Percentiles rank a stretch among this genome's conserved stretches.
phyloP scores from a whole-genome alignment of 2,797 vertebrate genomes.

The Chromobotia macracanthus region DNA sequence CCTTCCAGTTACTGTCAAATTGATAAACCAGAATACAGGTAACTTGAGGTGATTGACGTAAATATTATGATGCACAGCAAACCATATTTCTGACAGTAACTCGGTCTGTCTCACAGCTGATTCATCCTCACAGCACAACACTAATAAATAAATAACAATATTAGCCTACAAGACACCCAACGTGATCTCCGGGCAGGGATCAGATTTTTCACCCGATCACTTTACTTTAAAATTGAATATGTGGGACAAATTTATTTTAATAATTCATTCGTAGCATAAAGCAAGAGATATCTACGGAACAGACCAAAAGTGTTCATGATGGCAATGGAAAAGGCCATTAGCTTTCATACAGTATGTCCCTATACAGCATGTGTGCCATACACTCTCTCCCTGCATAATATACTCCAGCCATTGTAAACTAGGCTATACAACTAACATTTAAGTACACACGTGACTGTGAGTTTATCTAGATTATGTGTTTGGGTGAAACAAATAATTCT shows the following conservation, averaged over 20 bases:
- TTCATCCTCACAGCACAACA: neutral
- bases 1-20: too few relatives aligned
- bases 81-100: neutral
- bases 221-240: neutral
- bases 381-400: neutral
- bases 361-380: conserved; percentile 33
- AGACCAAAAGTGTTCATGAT: neutral
- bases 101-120: neutral
- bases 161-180: neutral
- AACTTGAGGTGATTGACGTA: too few relatives aligned
- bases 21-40: too few relatives aligned
- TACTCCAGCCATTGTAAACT: conserved; percentile 14
- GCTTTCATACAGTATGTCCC: neutral
- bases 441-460: conserved; percentile 26
- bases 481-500: conserved; percentile 11
- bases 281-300: neutral
- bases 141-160: neutral
- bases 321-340: conserved; percentile 37
- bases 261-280: conserved; percentile 25
- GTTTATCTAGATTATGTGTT: conserved; percentile 43
- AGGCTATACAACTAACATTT: conserved; percentile 35
- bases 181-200: conserved; percentile 13
- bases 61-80: neutral
- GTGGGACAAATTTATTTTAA: neutral
- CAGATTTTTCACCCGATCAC: neutral